Evolutionary conservation across 2,113 vertebrate species (phyloP).

Genomic region (Fregetta grallaria): DNA sequence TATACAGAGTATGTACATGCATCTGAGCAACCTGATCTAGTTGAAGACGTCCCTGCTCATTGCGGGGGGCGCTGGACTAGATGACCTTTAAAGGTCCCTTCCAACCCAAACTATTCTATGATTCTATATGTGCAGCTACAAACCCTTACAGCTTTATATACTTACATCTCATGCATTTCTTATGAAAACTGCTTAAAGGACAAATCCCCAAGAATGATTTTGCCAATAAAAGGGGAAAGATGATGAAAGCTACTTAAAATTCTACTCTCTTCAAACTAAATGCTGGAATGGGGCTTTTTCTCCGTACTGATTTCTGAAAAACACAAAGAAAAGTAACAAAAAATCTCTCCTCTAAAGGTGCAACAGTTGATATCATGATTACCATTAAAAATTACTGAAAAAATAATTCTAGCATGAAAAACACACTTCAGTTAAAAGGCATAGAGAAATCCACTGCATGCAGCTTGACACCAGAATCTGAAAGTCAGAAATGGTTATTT

Average conservation of each 20-base stretch:
- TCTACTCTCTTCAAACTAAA: background rate
- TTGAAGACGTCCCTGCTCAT: too few relatives aligned
- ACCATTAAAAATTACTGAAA: background rate
- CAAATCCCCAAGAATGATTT: background rate
- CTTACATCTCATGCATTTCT: background rate
- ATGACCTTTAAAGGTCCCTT: too few relatives aligned
- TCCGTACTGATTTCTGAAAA: background rate
- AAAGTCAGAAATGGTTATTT: background rate
- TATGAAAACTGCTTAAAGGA: background rate
- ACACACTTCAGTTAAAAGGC: background rate
- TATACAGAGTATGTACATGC: background rate
- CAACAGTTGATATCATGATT: background rate
- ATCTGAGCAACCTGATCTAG: too few relatives aligned
- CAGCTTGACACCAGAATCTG: background rate
- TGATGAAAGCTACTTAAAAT: background rate
- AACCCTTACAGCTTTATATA: background rate
- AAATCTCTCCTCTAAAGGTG: background rate
- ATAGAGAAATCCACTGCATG: background rate
- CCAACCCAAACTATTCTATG: too few relatives aligned
- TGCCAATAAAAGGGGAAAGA: background rate
- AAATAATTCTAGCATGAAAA: background rate
- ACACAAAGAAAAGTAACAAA: background rate
- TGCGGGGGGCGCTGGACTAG: too few relatives aligned
- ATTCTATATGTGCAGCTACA: background rate
- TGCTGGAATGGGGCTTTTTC: background rate